Base-by-base conservation (phyloP, 1,140 invertebrate species). In the Drosophila nasuta region DNA sequence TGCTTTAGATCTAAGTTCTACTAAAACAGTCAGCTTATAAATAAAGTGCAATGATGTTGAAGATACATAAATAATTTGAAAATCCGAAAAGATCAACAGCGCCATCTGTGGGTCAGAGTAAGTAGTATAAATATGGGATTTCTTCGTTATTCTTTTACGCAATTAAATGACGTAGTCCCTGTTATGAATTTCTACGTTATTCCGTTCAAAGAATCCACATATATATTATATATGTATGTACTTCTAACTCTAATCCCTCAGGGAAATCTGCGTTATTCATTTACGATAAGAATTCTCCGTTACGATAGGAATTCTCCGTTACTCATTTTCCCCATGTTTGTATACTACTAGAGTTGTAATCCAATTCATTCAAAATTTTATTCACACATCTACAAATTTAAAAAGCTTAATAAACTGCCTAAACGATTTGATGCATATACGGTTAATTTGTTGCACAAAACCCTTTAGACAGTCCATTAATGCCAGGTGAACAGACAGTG, bases 401-500 rank as follows among this genome's bases (percentile, higher is more conserved):
- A 30, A 5, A 30, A 30, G 5, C 11, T 10, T 28, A 28, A 52
- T 17, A 6, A 10, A 13, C 51, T 52, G 5, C 30, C 51, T 30
- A 7, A 52, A 6, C 11, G 51, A 52, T 30, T 52, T 13, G 7
- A 52, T 52, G 11, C 11, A 13, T n/a, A 49, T 10, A 8, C 20
- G 4, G 6, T n/a, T 28, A 5, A 51, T 41, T 41, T 41, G 11
- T n/a, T 3, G n/a, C 5, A 30, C 3, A 33, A 35, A 54, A 33
- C 15, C 51, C 13, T 7, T 54, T 15, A 35, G 51, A 35, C 13
- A 54, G 28, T 35, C 17, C 30, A 35, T 54, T 54, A 51, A 35
- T 81, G 64, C 96, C 96, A 96, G 15, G 79, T 57, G 30, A 95
- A 93, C 25, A 93, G 62, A 0, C 94, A 93, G 76, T 97, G 96